Conservation (phyloP, 1,140 invertebrate genomes). For the Philaenus spumarius region DNA sequence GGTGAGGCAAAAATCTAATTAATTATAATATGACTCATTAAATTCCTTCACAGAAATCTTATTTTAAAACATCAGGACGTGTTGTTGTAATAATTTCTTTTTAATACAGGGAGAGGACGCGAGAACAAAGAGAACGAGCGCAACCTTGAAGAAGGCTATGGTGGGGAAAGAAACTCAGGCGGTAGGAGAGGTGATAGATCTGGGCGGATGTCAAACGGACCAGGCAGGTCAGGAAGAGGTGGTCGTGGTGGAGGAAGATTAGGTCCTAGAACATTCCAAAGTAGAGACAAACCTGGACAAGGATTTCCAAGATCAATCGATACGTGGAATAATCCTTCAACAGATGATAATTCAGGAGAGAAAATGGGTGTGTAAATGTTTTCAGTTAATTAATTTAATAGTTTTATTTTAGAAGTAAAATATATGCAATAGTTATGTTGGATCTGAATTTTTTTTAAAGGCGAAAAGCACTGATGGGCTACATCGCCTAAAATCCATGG, state of each 20-base stretch:
- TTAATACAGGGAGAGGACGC: constrained; percentile 48
- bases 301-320: constrained; percentile 44
- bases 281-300: constrained; percentile 33
- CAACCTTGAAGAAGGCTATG: constrained; percentile 44
- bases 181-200: constrained; percentile 47
- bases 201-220: constrained; percentile 35
- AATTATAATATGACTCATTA: too few species aligned
- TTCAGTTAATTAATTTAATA: too few species aligned
- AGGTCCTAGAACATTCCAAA: constrained; percentile 45
- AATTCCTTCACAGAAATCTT: too few species aligned
- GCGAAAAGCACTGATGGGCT: too few species aligned
- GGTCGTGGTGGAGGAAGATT: constrained; percentile 49
- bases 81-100: too few species aligned
- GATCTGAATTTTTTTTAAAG: too few species aligned
- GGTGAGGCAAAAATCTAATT: too few species aligned
- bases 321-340: constrained; percentile 51
- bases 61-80: too few species aligned
- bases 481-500: too few species aligned
- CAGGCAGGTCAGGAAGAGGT: constrained; percentile 46
- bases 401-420: too few species aligned
- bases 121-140: constrained; percentile 56
- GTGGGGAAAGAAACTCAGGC: constrained; percentile 41
- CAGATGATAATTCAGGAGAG: constrained; percentile 21
- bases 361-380: constrained; percentile 29
- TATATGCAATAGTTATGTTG: too few species aligned